Percentiles rank a stretch among this genome's conserved stretches.
These are phyloP conservation scores for Chionis minor DNA, from an alignment of 2,113 vertebrate genomes.

Conservation along the genomic window DNA sequence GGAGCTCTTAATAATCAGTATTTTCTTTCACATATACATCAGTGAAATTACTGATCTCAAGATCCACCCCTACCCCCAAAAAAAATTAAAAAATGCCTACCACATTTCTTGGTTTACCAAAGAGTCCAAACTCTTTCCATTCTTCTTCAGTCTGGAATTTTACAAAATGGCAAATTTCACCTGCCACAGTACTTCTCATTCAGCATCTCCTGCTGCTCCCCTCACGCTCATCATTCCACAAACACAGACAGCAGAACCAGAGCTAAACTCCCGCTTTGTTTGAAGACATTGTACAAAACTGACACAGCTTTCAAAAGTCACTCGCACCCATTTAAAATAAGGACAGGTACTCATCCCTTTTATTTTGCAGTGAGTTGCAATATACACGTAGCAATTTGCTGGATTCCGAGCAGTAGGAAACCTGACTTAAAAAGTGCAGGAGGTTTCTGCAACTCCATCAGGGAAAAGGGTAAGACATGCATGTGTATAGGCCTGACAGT, in stretches of 20 bases:
- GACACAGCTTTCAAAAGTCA: background rate
- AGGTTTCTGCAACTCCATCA: background rate
- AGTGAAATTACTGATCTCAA: background rate
- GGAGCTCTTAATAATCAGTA: background rate
- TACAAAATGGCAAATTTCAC: background rate
- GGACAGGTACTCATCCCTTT: background rate
- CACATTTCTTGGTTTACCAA: background rate
- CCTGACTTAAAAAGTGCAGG: background rate
- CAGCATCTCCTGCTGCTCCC: background rate
- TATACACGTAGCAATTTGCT: background rate
- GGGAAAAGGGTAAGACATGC: background rate
- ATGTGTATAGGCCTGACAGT: background rate
- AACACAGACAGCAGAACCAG: accelerated
- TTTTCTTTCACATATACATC: background rate
- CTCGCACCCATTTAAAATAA: background rate
- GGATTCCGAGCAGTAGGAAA: background rate
- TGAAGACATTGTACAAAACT: background rate
- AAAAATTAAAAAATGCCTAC: too few relatives aligned
- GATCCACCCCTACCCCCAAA: accelerated
- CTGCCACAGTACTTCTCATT: background rate
- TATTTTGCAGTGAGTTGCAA: background rate
- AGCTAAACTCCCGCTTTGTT: background rate
- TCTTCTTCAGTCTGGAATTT: background rate
- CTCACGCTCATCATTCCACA: accelerated
- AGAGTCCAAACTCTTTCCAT: background rate